Conservation (phyloP, 2,888 invertebrate genomes). For the Anagyrus pseudococci region DNA sequence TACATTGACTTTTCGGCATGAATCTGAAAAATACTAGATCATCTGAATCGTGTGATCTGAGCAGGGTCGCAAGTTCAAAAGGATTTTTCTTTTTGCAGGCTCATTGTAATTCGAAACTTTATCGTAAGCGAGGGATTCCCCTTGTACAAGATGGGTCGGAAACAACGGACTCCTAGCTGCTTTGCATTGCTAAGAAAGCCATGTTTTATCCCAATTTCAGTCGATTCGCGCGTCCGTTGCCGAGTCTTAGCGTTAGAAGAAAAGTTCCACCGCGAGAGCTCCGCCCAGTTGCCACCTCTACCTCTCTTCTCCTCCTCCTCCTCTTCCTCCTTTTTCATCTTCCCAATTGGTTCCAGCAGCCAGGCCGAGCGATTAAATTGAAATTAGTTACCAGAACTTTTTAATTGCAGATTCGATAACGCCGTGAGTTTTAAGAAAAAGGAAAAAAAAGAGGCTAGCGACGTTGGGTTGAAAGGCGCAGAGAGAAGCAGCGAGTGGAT, state of each 20-base stretch:
- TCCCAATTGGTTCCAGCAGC: neutral
- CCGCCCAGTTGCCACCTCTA: constrained; percentile 15
- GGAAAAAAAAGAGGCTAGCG: neutral
- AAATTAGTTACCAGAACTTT: constrained; percentile 59
- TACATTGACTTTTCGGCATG: too few species aligned
- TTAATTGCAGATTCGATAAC: constrained; percentile 60
- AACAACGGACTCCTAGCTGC: neutral
- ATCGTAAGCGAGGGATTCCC: too few species aligned
- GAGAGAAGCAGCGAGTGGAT: neutral
- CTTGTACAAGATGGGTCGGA: too few species aligned
- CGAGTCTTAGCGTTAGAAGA: too few species aligned
- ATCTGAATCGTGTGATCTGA: too few species aligned
- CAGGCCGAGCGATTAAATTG: constrained; percentile 55
- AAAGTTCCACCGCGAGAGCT: too few species aligned
- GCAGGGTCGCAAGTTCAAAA: too few species aligned
- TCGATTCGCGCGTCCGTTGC: too few species aligned
- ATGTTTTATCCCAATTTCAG: constrained; percentile 26
- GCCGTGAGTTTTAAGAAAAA: constrained; percentile 32
- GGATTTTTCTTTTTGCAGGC: too few species aligned
- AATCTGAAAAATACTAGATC: too few species aligned
- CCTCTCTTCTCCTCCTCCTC: constrained; percentile 4
- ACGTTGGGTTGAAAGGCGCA: neutral
- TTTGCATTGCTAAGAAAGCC: constrained; percentile 33
- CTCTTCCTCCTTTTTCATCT: constrained; percentile 5
- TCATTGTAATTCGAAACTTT: too few species aligned